Evolutionary conservation across 2,113 vertebrate genomes (phyloP).

Genomic region (Hippocampus zosterae): DNA sequence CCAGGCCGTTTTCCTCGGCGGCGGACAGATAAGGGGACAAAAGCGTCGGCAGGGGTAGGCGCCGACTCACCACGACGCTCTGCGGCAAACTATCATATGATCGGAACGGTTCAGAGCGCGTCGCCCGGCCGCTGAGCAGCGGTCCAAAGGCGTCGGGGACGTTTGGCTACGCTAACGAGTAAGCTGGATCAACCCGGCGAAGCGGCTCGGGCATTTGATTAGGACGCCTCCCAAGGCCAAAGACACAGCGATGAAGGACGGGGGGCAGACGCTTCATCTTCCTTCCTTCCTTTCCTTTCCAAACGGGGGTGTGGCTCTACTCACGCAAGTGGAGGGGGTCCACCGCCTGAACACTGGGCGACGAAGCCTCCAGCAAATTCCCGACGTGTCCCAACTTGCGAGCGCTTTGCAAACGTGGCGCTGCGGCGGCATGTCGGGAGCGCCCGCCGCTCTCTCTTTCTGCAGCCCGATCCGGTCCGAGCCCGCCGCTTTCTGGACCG

Average conservation of each 20-base stretch:
- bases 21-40: not conserved
- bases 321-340: not conserved
- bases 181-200: constrained; percentile 44
- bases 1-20: not conserved
- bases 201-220: too few species aligned
- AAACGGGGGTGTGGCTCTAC: too few species aligned
- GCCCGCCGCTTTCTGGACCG: constrained; percentile 27
- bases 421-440: constrained; percentile 30
- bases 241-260: constrained; percentile 5
- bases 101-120: not conserved
- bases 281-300: too few species aligned
- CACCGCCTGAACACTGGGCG: too few species aligned
- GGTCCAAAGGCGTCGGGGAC: constrained; percentile 18
- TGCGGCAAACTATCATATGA: not conserved
- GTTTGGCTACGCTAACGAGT: constrained; percentile 47
- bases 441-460: constrained; percentile 24
- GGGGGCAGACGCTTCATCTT: too few species aligned
- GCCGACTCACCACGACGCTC: not conserved
- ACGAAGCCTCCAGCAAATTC: constrained; percentile 11
- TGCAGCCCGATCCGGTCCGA: constrained; percentile 33
- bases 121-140: constrained; percentile 24
- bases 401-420: constrained; percentile 24
- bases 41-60: not conserved
- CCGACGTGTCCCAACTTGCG: constrained; percentile 58
- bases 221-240: not conserved